Percentiles rank a stretch among this genome's conserved stretches.
These are phyloP conservation scores for Leuciscus waleckii DNA, from an alignment of 2,797 vertebrate genomes.

Conservation along the genomic window DNA sequence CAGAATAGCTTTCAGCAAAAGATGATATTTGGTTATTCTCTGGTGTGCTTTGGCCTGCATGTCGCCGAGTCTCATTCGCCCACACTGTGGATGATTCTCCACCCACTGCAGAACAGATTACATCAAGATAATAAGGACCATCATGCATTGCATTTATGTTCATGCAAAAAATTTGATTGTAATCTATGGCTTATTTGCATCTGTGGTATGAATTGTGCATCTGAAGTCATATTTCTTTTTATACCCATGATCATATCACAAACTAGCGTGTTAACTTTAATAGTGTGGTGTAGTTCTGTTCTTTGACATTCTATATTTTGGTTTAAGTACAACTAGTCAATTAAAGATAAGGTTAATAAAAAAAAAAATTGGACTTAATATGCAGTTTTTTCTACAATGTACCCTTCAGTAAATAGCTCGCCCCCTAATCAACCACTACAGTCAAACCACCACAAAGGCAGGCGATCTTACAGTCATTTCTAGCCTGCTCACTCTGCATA, in stretches of 20 bases:
- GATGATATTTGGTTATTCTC: conserved; percentile 88
- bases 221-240: background rate
- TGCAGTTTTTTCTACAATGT: background rate
- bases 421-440: conserved; percentile 6
- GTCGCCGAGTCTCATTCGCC: conserved; percentile 83
- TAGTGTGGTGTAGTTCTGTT: background rate
- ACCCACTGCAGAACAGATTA: conserved; percentile 79
- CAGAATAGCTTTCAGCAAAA: conserved; percentile 83
- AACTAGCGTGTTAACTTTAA: background rate
- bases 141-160: background rate
- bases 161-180: background rate
- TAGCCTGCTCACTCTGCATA: conserved; percentile 6
- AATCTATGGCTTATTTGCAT: background rate
- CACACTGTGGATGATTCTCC: conserved; percentile 81
- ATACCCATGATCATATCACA: background rate
- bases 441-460: conserved; percentile 14
- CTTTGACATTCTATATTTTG: background rate
- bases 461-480: conserved; percentile 18
- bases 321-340: background rate
- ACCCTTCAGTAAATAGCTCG: conserved; percentile 11
- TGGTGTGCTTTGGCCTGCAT: conserved; percentile 88
- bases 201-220: background rate
- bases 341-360: background rate
- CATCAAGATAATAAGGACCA: background rate
- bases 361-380: too few relatives aligned